Percentiles rank a stretch among this genome's conserved stretches.
phyloP scores from a whole-genome alignment of 2,888 invertebrate species.

The Nomada fucata region DNA sequence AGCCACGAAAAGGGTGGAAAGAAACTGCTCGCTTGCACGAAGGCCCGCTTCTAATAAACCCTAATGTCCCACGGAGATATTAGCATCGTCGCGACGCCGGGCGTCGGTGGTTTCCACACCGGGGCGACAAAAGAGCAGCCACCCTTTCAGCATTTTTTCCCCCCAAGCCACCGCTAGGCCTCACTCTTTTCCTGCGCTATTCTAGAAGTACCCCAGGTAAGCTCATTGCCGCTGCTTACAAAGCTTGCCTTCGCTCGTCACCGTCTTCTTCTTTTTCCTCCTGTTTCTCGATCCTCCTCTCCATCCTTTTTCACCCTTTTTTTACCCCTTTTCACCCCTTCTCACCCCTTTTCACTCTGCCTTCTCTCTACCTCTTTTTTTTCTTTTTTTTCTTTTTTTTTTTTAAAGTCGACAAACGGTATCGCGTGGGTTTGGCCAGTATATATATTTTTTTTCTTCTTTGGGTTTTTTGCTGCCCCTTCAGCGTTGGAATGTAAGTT shows the following conservation, averaged over 20 bases:
- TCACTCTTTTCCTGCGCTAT: constrained; percentile 73
- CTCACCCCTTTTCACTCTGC: background rate
- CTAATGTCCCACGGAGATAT: constrained; percentile 57
- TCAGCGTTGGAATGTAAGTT: background rate
- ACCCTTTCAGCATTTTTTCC: constrained; percentile 60
- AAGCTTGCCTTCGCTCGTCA: constrained; percentile 41
- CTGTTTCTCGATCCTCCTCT: constrained; percentile 30
- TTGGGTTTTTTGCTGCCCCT: background rate
- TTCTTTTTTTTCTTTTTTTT: constrained; percentile 24
- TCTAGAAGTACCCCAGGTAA: constrained; percentile 69
- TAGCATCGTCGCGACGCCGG: constrained; percentile 52
- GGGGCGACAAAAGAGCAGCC: constrained; percentile 52
- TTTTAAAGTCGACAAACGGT: constrained; percentile 27
- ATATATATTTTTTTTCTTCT: background rate
- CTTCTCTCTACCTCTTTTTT: constrained; percentile 23
- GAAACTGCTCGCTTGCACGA: constrained; percentile 36
- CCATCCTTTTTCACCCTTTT: constrained; percentile 15
- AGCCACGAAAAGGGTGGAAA: constrained; percentile 5
- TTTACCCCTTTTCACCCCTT: constrained; percentile 1
- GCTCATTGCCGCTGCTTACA: constrained; percentile 71
- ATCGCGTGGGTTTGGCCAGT: constrained; percentile 5
- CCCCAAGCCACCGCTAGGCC: constrained; percentile 57
- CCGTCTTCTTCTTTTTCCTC: constrained; percentile 37
- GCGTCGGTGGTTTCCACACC: constrained; percentile 37
- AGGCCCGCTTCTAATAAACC: constrained; percentile 55